Conservation (phyloP, 2,113 vertebrate species). For the Stigmatopora nigra region DNA sequence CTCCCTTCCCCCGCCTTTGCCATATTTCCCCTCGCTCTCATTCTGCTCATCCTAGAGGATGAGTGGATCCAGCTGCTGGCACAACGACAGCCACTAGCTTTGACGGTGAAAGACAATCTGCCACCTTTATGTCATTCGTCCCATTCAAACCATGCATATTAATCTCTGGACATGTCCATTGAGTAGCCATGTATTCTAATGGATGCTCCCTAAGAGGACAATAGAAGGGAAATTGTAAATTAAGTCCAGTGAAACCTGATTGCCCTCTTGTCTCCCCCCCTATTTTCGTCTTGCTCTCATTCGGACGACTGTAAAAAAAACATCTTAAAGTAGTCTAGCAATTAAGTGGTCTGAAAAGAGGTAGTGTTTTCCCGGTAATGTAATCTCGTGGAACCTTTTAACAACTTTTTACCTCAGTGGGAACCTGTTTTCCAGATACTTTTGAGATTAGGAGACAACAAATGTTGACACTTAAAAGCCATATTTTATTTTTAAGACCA, state of each 20-base stretch:
- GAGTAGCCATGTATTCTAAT: slow-evolving; percentile 31
- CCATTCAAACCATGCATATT: neutral
- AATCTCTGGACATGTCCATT: neutral
- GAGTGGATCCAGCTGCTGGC: slow-evolving; percentile 60
- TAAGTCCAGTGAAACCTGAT: slow-evolving; percentile 58
- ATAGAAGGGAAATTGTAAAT: slow-evolving; percentile 40
- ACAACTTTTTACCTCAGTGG: neutral
- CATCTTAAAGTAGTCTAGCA: neutral
- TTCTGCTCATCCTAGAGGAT: slow-evolving; percentile 43
- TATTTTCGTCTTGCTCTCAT: neutral
- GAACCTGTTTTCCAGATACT: neutral
- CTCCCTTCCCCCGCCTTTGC: slow-evolving; percentile 13
- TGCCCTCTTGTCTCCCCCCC: slow-evolving; percentile 32
- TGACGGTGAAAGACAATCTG: slow-evolving; percentile 19
- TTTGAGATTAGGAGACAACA: neutral
- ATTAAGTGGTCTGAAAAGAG: slow-evolving; percentile 2
- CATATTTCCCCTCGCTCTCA: slow-evolving; percentile 6
- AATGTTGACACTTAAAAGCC: neutral
- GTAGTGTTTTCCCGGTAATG: neutral
- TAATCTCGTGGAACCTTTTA: neutral
- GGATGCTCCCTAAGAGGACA: slow-evolving; percentile 38
- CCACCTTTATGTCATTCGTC: neutral
- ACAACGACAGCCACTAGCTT: slow-evolving; percentile 14
- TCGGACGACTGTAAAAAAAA: neutral
- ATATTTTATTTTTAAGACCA: neutral